Percentiles rank a stretch among this genome's conserved stretches.
phyloP scores from a whole-genome alignment of 53 echinoderm and acorn worm species.

The Luidia sarsii region DNA sequence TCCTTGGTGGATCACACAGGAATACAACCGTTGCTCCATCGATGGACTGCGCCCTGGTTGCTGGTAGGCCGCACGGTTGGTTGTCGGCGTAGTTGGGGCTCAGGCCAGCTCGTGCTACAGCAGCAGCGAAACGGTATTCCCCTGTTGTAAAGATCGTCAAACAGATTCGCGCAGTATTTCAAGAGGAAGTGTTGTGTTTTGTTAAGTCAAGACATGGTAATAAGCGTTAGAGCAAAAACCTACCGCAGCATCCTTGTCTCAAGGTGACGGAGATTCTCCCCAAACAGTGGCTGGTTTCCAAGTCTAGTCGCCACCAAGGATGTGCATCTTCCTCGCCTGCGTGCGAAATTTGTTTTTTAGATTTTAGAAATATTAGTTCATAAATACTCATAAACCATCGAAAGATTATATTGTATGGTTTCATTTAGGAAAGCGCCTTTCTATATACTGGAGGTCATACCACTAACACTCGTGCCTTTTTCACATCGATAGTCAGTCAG shows the following conservation, averaged over 20 bases:
- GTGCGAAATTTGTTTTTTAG: too few species aligned
- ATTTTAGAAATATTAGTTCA: too few species aligned
- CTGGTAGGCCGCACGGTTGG: not conserved
- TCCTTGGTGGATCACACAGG: not conserved
- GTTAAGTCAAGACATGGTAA: too few species aligned
- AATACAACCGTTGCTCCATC: conserved; percentile 4
- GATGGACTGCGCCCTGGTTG: not conserved
- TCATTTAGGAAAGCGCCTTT: too few species aligned
- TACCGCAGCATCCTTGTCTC: conserved; percentile 14
- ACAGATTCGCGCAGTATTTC: not conserved
- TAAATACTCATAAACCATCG: too few species aligned
- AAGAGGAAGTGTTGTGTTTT: too few species aligned
- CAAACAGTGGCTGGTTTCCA: conserved; percentile 4
- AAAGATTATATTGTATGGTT: too few species aligned
- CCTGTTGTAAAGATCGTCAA: too few species aligned
- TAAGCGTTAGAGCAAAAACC: not conserved
- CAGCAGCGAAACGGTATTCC: not conserved
- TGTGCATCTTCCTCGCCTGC: not conserved
- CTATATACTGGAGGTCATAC: too few species aligned
- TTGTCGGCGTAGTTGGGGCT: not conserved
- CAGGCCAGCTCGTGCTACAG: conserved; percentile 13
- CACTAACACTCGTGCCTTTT: too few species aligned
- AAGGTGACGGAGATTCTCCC: not conserved
- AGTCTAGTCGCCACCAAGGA: conserved; percentile 36
- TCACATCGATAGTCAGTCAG: too few species aligned